Percentiles rank a stretch among this genome's conserved stretches.
These are phyloP conservation scores for Micropterix aruncella DNA, from an alignment of 2,888 invertebrate genomes.

Conservation along the genomic window DNA sequence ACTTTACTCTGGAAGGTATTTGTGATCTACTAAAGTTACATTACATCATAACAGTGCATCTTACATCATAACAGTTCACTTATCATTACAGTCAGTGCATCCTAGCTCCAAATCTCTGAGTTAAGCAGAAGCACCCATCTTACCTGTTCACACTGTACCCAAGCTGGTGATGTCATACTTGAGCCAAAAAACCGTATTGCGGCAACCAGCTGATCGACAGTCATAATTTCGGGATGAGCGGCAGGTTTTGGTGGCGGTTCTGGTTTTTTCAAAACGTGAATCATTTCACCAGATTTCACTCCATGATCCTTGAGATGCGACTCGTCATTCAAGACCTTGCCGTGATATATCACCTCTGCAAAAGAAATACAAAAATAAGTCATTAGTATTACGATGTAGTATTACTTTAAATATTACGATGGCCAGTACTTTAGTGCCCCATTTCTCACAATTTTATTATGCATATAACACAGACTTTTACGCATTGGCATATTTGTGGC, in stretches of 20 bases:
- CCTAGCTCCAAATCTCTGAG: too few relatives aligned
- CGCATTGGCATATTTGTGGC: too few relatives aligned
- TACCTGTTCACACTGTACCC: not conserved
- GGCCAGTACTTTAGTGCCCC: too few relatives aligned
- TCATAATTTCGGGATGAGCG: slow-evolving; percentile 1
- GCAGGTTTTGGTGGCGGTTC: slow-evolving; percentile 3
- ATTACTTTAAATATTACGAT: too few relatives aligned
- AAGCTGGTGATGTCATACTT: slow-evolving; percentile 2
- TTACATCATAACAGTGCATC: too few relatives aligned
- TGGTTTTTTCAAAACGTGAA: slow-evolving; percentile 21
- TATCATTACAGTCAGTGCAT: too few relatives aligned
- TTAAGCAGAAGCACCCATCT: too few relatives aligned
- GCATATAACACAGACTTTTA: too few relatives aligned
- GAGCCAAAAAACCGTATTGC: slow-evolving; percentile 5
- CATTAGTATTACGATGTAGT: not conserved
- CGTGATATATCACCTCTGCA: slow-evolving; percentile 11
- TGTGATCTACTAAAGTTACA: too few relatives aligned
- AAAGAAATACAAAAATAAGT: not conserved
- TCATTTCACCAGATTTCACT: slow-evolving; percentile 21
- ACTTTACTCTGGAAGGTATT: too few relatives aligned
- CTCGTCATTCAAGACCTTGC: slow-evolving; percentile 8
- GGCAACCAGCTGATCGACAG: slow-evolving; percentile 4
- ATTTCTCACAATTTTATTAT: too few relatives aligned
- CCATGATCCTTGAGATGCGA: slow-evolving; percentile 8
- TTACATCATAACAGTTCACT: too few relatives aligned